Percentiles rank a stretch among this genome's conserved stretches.
These are phyloP conservation scores for Allobates femoralis DNA, from an alignment of 2,797 vertebrate species.

Conservation along the genomic window DNA sequence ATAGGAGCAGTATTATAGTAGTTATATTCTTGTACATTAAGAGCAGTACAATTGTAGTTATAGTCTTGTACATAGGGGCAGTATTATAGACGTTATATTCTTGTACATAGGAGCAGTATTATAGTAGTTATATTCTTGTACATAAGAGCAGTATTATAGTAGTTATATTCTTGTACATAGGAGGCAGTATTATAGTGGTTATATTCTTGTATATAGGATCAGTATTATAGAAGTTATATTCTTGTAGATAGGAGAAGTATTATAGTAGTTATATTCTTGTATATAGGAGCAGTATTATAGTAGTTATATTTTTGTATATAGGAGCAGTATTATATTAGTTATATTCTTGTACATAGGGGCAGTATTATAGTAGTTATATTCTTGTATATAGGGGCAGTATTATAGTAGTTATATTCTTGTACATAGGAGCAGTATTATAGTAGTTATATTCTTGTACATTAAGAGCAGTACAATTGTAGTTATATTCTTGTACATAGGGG, in stretches of 20 bases:
- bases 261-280: neutral
- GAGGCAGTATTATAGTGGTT: neutral
- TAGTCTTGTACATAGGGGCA: too few species aligned
- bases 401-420: too few species aligned
- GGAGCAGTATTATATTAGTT: too few species aligned
- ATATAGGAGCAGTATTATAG: too few species aligned
- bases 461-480: neutral
- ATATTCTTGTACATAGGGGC: too few species aligned
- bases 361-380: too few species aligned
- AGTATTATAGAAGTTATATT: neutral
- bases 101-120: neutral
- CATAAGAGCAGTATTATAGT: neutral
- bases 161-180: conserved; percentile 5
- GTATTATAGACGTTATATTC: neutral
- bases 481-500: conserved; percentile 8
- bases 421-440: too few species aligned
- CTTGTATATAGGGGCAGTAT: too few species aligned
- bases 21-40: neutral
- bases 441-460: neutral
- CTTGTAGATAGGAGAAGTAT: neutral
- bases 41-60: too few species aligned
- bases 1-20: neutral
- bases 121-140: neutral
- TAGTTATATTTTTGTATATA: too few species aligned
- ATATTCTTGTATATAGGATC: neutral